Percentiles rank a stretch among this genome's conserved stretches.
Evolutionary conservation across 2,888 invertebrate genomes (phyloP).

Genomic region (Mesorhabditis spiculigera): DNA sequence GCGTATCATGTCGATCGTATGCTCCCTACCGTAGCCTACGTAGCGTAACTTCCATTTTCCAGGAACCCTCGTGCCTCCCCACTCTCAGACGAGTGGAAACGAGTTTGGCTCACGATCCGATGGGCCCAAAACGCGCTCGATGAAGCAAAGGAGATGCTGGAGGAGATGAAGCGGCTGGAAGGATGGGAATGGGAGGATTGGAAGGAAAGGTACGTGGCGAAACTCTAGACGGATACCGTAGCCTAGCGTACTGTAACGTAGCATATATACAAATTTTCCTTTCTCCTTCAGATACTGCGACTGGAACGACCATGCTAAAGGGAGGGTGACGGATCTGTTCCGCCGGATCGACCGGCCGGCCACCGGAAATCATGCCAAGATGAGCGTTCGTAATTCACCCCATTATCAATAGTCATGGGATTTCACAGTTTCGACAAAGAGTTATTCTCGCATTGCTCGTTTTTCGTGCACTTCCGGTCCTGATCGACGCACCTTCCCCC

Average conservation of each 20-base stretch:
- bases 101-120: constrained; percentile 93
- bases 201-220: constrained; percentile 60
- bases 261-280: not conserved
- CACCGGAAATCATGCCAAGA: constrained; percentile 88
- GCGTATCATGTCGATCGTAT: too few relatives aligned
- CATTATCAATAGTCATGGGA: constrained; percentile 86
- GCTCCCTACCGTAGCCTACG: too few relatives aligned
- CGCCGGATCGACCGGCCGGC: constrained; percentile 97
- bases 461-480: not conserved
- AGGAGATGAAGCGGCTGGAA: constrained; percentile 81
- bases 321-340: constrained; percentile 92
- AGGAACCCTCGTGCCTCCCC: constrained; percentile 73
- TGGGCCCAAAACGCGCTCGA: constrained; percentile 91
- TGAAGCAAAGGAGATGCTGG: constrained; percentile 71
- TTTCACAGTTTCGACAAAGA: constrained; percentile 7
- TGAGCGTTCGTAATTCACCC: constrained; percentile 98
- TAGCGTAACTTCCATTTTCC: not conserved
- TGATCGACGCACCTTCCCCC: not conserved
- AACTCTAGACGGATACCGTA: constrained; percentile 71
- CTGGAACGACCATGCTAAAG: constrained; percentile 61
- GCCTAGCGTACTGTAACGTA: not conserved
- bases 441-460: not conserved
- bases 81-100: constrained; percentile 94
- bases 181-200: constrained; percentile 99
- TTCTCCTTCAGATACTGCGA: constrained; percentile 12